Evolutionary conservation across 2,888 invertebrate genomes (phyloP), one percentile per base, ranked within the genome.

Genomic region (Dicycla oo): DNA sequence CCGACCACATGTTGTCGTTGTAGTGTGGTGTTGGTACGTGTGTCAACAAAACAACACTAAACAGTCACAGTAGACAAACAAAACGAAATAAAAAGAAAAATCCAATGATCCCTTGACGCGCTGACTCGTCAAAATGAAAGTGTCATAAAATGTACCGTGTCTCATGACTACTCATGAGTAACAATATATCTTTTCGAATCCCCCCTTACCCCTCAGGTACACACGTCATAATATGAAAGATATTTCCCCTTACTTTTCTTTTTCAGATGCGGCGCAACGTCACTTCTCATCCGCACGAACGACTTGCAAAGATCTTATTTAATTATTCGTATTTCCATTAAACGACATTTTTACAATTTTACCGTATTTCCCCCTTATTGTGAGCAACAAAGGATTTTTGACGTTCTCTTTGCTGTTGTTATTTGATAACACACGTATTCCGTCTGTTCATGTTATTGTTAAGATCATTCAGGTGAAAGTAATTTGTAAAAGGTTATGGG

Each of bases 371-470:
- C 4, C 54, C 47, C 18, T 73, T 34, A 62, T 69, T 63, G 64
- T 68, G 51, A 70, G 60, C 69, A 63, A 81, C 73, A 81, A 79
- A 77, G 68, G 62, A 70, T 72, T 51, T 76, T 76, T 74, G 79
- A 81, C 72, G 70, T 69, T 64, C 69, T 72, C 56, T 64, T 64
- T 62, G 53, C 63, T 69, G 61, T 75, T 72, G 57, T 83, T 83
- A 77, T 80, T 80, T 72, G 49, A 78, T 75, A 74, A 54, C 68
- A 80, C 47, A 78, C 68, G 72, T 62, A 64, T 72, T 82, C 76
- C 63, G 54, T 67, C 71, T 73, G 40, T 54, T 47, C 49, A 53
- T 74, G 23, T 72, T 72, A 70, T 80, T 84, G 80, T 84, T 73
- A 57, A 69, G 66, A 74, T 54, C 63, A 45, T 65, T 78, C 70